Evolutionary conservation across 1,140 invertebrate genomes (phyloP), one percentile per base, ranked within the genome.

Genomic region (Zaprionus inermis): DNA sequence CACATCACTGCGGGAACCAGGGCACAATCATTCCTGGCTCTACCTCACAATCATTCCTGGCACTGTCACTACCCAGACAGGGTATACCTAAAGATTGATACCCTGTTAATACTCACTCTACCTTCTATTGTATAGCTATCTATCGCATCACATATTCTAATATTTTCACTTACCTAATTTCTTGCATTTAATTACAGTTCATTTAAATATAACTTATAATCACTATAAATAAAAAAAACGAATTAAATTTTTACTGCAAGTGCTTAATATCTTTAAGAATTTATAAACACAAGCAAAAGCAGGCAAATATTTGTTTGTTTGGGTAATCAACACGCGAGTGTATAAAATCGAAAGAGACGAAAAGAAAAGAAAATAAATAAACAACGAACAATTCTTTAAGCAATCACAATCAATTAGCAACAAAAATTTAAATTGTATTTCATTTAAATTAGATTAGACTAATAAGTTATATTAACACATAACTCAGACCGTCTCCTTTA

Each of bases 281-380:
- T 52, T 22, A 20, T 52, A 52, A 28, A 52, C 22, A 52, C n/a
- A 52, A 52, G 28, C 49, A 52, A 52, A 10, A 5, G 18, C 28
- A 38, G 36, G 4, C 49, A 3, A 22, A 46, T 46, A 52, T 52
- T 52, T 24, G 14, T 1, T 28, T 52, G 20, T 52, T 52, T 52
- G 49, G 11, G 10, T 1, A 20, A 22, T 52, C 24, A 52, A 52
- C 49, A 52, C 14, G 14, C 49, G n/a, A 28, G 49, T 28, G 49
- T 12, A 52, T 24, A 24, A 22, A 24, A 52, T 20, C 5, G 10
- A 22, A 52, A 52, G 49, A 52, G 5, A n/a, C 22, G 12, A 20
- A 6, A 7, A 46, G 41, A 46, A 18, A 20, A 46, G 1, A 28
- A 28, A 28, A 28, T 16, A 46, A 18, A 46, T 16, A 46, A 46